phyloP scores from a whole-genome alignment of 2,888 invertebrate species.

The Conchocele bisecta region DNA sequence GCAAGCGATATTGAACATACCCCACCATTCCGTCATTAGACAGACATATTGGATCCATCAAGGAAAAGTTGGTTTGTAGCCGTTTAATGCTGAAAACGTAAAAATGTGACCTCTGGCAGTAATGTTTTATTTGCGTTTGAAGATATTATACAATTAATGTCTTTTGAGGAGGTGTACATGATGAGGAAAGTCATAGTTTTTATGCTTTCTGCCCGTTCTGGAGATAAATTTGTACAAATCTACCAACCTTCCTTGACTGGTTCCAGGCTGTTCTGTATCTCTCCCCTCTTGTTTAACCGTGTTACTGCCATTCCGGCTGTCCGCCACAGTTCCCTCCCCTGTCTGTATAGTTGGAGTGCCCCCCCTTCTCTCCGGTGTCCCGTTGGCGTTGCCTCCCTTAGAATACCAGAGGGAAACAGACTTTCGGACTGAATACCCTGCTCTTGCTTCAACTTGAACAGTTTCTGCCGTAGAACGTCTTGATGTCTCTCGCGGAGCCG shows the following conservation, averaged over 20 bases:
- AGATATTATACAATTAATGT: neutral
- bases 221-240: too few species aligned
- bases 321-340: neutral
- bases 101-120: too few species aligned
- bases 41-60: too few species aligned
- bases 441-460: slow-evolving; percentile 93
- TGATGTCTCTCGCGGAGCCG: slow-evolving; percentile 96
- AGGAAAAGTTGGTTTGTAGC: too few species aligned
- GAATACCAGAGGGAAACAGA: slow-evolving; percentile 79
- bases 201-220: too few species aligned
- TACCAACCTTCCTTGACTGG: slow-evolving; percentile 16
- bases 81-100: too few species aligned
- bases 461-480: slow-evolving; percentile 92
- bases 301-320: neutral
- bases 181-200: too few species aligned
- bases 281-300: neutral
- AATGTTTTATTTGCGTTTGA: too few species aligned
- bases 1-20: too few species aligned
- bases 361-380: slow-evolving; percentile 18
- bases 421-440: slow-evolving; percentile 82
- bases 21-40: too few species aligned
- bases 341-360: slow-evolving; percentile 41
- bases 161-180: too few species aligned
- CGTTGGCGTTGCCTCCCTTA: slow-evolving; percentile 56
- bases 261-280: slow-evolving; percentile 12